These are phyloP conservation scores for Tyria jacobaeae DNA, from an alignment of 2,888 invertebrate species.

Conservation along the genomic window DNA sequence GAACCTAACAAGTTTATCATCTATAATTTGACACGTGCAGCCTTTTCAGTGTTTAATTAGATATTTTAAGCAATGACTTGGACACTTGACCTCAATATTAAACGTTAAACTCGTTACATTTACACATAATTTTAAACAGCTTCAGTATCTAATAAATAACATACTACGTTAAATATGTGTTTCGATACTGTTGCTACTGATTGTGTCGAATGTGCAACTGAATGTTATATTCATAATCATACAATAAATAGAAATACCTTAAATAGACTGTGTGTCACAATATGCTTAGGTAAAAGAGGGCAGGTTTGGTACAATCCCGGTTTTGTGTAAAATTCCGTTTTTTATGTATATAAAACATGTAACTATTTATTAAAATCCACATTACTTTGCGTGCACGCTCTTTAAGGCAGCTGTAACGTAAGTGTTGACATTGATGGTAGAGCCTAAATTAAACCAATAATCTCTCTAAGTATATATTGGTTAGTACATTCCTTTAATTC, in stretches of 20 bases:
- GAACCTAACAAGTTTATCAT: slow-evolving; percentile 30
- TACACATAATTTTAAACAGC: slow-evolving; percentile 30
- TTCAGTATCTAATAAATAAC: slow-evolving; percentile 39
- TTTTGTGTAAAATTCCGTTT: slow-evolving; percentile 29
- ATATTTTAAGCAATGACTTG: slow-evolving; percentile 31
- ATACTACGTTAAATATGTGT: slow-evolving; percentile 27
- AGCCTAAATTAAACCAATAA: slow-evolving; percentile 51
- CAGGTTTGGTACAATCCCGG: slow-evolving; percentile 52
- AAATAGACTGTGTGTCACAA: slow-evolving; percentile 41
- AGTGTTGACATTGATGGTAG: slow-evolving; percentile 65
- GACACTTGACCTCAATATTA: slow-evolving; percentile 32
- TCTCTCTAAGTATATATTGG: slow-evolving; percentile 59
- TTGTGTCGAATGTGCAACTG: slow-evolving; percentile 43
- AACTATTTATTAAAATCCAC: slow-evolving; percentile 34
- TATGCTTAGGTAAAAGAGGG: slow-evolving; percentile 44
- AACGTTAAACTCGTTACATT: slow-evolving; percentile 28
- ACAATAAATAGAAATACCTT: slow-evolving; percentile 41
- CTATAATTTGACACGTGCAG: slow-evolving; percentile 40
- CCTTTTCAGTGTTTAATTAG: slow-evolving; percentile 32
- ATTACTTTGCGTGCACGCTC: slow-evolving; percentile 70
- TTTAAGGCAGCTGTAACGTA: slow-evolving; percentile 76
- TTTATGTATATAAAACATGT: slow-evolving; percentile 30
- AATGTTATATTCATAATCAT: slow-evolving; percentile 44
- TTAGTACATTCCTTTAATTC: slow-evolving; percentile 61
- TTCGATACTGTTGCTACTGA: slow-evolving; percentile 40